These are phyloP conservation scores for Pluvianellus socialis DNA, from an alignment of 2,113 vertebrate species.

Conservation along the genomic window DNA sequence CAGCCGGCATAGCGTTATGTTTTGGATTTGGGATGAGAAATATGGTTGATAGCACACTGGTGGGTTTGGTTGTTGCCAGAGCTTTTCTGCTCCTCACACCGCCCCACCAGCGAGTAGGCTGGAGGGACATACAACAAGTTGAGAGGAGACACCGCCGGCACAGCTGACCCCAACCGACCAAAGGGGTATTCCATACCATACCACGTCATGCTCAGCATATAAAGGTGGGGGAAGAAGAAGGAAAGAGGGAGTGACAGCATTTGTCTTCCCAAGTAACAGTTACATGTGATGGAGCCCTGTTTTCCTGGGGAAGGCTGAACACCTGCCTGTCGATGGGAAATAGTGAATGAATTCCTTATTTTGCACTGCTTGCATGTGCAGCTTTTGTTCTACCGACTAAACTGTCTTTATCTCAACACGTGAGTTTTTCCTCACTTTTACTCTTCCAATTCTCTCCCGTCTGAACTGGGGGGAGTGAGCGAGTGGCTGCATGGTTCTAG, in stretches of 20 bases:
- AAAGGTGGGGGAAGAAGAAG: background rate
- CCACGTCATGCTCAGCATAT: background rate
- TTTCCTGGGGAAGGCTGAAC: background rate
- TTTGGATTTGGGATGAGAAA: background rate
- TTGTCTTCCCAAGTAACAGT: background rate
- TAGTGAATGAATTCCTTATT: background rate
- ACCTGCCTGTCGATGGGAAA: background rate
- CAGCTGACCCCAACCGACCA: background rate
- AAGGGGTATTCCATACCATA: background rate
- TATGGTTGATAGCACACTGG: background rate
- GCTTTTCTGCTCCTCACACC: background rate
- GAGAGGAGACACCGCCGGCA: background rate
- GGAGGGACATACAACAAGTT: background rate
- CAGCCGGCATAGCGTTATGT: background rate
- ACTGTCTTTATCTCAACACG: background rate
- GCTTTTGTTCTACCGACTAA: background rate
- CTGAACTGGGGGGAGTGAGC: background rate
- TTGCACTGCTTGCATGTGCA: background rate
- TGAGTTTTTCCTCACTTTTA: background rate
- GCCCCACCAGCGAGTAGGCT: background rate
- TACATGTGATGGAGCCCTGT: background rate
- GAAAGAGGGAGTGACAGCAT: background rate
- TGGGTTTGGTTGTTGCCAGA: background rate
- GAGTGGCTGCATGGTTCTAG: background rate
- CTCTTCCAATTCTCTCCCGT: background rate